These are phyloP conservation scores for Diadema setosum DNA, from an alignment of 35 echinoderm and acorn worm species.

Conservation along the genomic window DNA sequence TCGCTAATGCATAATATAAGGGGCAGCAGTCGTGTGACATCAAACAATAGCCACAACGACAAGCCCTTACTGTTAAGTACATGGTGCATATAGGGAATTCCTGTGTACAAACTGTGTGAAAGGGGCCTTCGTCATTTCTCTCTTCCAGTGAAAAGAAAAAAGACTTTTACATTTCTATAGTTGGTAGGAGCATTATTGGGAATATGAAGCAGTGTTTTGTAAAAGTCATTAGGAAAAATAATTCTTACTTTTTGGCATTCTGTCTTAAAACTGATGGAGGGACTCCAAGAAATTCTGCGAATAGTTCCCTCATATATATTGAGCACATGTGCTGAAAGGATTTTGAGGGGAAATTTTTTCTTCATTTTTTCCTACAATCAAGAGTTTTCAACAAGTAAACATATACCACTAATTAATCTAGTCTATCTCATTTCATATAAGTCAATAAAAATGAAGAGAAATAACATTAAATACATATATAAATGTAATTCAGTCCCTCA, in stretches of 20 bases:
- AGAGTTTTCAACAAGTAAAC: background rate
- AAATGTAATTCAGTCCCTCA: background rate
- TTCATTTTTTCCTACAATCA: background rate
- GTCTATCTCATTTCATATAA: background rate
- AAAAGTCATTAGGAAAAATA: background rate
- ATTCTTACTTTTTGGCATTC: background rate
- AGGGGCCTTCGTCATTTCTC: background rate
- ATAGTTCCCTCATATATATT: background rate
- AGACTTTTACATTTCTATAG: background rate
- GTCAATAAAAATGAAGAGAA: background rate
- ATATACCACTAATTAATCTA: background rate
- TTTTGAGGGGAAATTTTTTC: background rate
- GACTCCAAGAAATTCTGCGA: no score
- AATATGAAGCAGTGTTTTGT: background rate
- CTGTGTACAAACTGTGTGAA: background rate
- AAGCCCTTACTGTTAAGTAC: background rate
- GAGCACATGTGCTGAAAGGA: background rate
- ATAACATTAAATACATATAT: background rate
- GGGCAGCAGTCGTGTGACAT: slow-evolving; percentile 68
- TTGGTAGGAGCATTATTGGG: background rate
- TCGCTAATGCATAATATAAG: slow-evolving; percentile 93
- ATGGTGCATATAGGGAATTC: background rate
- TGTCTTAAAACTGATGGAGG: background rate
- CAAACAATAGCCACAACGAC: slow-evolving; percentile 82
- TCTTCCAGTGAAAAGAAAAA: background rate